phyloP scores from a whole-genome alignment of 37 sponge, comb jelly and placozoan species.

The Amphimedon queenslandica region DNA sequence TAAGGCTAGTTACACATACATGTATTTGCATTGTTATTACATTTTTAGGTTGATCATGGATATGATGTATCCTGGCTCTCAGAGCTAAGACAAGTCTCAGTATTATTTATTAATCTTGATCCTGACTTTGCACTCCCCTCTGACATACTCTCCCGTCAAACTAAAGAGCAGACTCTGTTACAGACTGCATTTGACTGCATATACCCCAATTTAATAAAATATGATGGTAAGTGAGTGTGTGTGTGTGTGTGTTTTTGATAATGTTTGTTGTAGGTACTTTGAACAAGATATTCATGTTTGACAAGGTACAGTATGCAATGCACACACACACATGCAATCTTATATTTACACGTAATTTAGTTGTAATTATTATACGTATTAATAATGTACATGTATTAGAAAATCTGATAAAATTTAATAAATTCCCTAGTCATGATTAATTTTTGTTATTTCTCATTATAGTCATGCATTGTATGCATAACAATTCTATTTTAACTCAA shows the following conservation, averaged over 20 bases:
- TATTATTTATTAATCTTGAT: conserved; percentile 82
- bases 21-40: neutral
- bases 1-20: conserved; percentile 24
- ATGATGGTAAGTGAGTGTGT: conserved; percentile 38
- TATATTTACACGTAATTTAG: neutral
- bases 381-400: too few species aligned
- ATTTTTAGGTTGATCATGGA: conserved; percentile 71
- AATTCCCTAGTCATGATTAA: too few species aligned
- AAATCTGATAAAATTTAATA: too few species aligned
- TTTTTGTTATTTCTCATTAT: too few species aligned
- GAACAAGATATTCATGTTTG: conserved; percentile 96
- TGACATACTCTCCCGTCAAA: neutral
- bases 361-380: too few species aligned
- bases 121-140: conserved; percentile 10
- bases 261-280: conserved; percentile 43
- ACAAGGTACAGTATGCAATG: conserved; percentile 47
- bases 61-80: conserved; percentile 79
- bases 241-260: conserved; percentile 2
- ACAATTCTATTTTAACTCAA: too few species aligned
- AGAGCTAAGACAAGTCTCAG: conserved; percentile 83
- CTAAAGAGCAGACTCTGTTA: conserved; percentile 24
- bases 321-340: neutral
- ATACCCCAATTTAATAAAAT: conserved; percentile 31
- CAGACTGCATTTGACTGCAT: conserved; percentile 61
- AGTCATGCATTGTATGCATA: too few species aligned